Percentiles rank a stretch among this genome's conserved stretches.
Evolutionary conservation across 2,888 invertebrate genomes (phyloP).

Genomic region (Leptothorax acervorum): DNA sequence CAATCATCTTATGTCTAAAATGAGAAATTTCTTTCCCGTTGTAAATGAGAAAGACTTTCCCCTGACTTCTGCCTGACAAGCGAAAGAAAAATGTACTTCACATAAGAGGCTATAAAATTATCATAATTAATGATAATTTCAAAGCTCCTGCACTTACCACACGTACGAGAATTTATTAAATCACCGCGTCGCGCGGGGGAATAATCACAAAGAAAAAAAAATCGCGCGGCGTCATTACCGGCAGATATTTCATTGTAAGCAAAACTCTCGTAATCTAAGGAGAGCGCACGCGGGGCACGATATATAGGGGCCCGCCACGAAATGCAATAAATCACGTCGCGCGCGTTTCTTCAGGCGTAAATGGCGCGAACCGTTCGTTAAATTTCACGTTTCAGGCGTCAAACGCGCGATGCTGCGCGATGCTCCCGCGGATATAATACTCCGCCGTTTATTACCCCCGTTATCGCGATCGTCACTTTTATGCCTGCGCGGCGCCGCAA

Average conservation of each 20-base stretch:
- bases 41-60: not conserved
- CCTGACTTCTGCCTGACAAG: not conserved
- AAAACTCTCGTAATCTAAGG: slow-evolving; percentile 43
- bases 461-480: slow-evolving; percentile 68
- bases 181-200: not conserved
- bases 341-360: slow-evolving; percentile 58
- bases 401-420: slow-evolving; percentile 54
- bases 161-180: slow-evolving; percentile 44
- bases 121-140: slow-evolving; percentile 67
- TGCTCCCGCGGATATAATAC: slow-evolving; percentile 62
- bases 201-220: slow-evolving; percentile 19
- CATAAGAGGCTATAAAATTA: slow-evolving; percentile 64
- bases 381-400: slow-evolving; percentile 65
- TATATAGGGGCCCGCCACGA: slow-evolving; percentile 37
- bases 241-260: slow-evolving; percentile 50
- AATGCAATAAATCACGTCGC: slow-evolving; percentile 65
- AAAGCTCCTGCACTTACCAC: slow-evolving; percentile 7
- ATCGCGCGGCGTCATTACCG: slow-evolving; percentile 40
- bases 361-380: slow-evolving; percentile 67
- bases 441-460: slow-evolving; percentile 62
- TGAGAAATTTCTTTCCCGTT: not conserved
- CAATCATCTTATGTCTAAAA: not conserved
- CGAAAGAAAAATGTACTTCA: slow-evolving; percentile 56
- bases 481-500: slow-evolving; percentile 59
- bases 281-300: slow-evolving; percentile 24